A percentile compares a stretch with the other conserved stretches of the same genome.
These are phyloP conservation scores for Oscheius sp. DNA, from an alignment of 2,888 invertebrate genomes.

Conservation along the genomic window DNA sequence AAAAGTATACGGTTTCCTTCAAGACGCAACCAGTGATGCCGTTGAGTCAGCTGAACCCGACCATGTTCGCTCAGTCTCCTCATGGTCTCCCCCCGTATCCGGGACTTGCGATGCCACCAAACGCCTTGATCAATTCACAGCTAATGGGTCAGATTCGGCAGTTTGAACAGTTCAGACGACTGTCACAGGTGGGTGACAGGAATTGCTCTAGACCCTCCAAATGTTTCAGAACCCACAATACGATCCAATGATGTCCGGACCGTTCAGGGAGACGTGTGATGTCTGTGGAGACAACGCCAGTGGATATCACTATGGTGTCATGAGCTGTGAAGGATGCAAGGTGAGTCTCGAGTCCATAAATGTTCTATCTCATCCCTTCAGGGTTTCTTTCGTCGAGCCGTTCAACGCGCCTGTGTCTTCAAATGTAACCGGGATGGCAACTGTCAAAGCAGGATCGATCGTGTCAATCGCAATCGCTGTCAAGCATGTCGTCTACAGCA, in stretches of 20 bases:
- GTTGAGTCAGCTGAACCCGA: background rate
- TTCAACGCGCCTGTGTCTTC: constrained; percentile 56
- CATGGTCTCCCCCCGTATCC: background rate
- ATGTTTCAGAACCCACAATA: background rate
- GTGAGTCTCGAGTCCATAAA: constrained; percentile 24
- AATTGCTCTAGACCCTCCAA: background rate
- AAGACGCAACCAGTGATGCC: background rate
- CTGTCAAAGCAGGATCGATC: constrained; percentile 50
- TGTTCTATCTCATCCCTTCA: constrained; percentile 30
- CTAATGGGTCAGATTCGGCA: constrained; percentile 22
- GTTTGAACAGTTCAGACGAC: constrained; percentile 17
- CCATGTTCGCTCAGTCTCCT: background rate
- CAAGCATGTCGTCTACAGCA: constrained; percentile 64
- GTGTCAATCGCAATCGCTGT: constrained; percentile 63
- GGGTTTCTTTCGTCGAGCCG: constrained; percentile 68
- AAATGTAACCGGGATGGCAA: constrained; percentile 53
- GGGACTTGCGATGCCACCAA: background rate
- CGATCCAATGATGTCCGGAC: constrained; percentile 26
- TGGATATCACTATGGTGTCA: constrained; percentile 63
- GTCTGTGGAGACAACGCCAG: constrained; percentile 59
- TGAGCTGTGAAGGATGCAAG: constrained; percentile 65
- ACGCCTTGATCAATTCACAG: constrained; percentile 5
- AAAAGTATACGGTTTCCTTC: background rate
- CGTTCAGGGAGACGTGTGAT: constrained; percentile 45
- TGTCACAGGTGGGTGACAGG: constrained; percentile 11